phyloP scores from a whole-genome alignment of 1,140 invertebrate species.

The Reticulitermes speratus region DNA sequence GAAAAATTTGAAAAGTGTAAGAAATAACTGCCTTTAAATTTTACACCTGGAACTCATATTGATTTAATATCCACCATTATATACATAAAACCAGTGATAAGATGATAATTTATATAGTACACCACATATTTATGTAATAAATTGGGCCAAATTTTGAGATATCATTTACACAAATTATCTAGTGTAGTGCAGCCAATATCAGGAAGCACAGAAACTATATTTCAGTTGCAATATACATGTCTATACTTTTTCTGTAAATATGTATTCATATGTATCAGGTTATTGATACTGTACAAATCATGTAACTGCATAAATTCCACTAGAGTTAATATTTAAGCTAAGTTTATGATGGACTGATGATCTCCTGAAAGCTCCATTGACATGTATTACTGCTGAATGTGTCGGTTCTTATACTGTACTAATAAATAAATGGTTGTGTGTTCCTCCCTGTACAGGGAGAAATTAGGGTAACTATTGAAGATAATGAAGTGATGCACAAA shows the following conservation, averaged over 20 bases:
- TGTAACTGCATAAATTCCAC: background rate
- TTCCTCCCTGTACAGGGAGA: background rate
- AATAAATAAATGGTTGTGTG: background rate
- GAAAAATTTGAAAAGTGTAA: conserved; percentile 4
- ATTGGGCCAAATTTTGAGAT: conserved; percentile 11
- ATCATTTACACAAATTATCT: background rate
- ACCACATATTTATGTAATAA: conserved; percentile 15
- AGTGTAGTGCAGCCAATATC: background rate
- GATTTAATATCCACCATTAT: conserved; percentile 6
- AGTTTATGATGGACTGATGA: background rate
- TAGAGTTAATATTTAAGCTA: background rate
- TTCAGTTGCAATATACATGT: conserved; percentile 4
- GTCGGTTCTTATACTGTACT: background rate
- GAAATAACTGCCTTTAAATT: conserved; percentile 13
- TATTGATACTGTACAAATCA: background rate
- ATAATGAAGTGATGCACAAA: conserved; percentile 4
- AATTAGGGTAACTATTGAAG: background rate
- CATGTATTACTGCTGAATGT: background rate
- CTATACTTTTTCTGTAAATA: conserved; percentile 12
- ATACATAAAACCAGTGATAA: background rate
- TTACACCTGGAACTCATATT: conserved; percentile 3
- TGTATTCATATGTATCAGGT: background rate
- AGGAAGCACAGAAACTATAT: background rate
- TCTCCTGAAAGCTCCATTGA: conserved; percentile 12
- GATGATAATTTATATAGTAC: conserved; percentile 4